Evolutionary conservation across 2,797 vertebrate species (phyloP).

Genomic region (Heterohyrax brucei): DNA sequence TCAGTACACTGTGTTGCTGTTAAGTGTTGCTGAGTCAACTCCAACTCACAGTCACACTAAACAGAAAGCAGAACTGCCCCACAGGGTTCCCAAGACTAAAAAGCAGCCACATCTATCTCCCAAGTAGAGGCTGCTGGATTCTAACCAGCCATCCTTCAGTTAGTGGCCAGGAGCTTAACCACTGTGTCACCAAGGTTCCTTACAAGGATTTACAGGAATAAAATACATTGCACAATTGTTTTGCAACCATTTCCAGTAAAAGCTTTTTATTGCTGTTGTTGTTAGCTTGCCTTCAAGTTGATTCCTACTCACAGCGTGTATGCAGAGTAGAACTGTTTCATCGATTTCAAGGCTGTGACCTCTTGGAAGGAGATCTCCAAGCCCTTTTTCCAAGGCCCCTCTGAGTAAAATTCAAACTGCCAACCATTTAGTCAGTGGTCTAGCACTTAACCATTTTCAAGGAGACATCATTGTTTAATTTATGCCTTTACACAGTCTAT

Average conservation of each 20-base stretch:
- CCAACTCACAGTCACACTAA: not conserved
- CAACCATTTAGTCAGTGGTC: not conserved
- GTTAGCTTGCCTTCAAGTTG: not conserved
- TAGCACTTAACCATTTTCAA: not conserved
- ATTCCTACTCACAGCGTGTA: not conserved
- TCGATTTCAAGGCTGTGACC: not conserved
- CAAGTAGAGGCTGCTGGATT: not conserved
- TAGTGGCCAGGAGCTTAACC: not conserved
- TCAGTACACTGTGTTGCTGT: not conserved
- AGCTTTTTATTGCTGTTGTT: not conserved
- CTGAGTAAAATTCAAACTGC: not conserved
- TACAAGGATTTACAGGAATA: not conserved
- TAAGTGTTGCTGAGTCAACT: not conserved
- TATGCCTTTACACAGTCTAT: not conserved
- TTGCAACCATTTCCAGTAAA: constrained; percentile 6
- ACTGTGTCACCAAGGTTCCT: not conserved
- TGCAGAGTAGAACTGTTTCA: not conserved
- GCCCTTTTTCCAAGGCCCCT: not conserved
- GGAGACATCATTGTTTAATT: not conserved
- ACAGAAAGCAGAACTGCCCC: not conserved
- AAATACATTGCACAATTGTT: not conserved
- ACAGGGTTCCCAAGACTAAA: not conserved
- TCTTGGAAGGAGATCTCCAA: not conserved
- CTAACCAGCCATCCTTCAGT: not conserved
- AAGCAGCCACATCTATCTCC: not conserved